Evolutionary conservation across 1,140 invertebrate genomes (phyloP).

Genomic region (Lepidotrigona ventralis): DNA sequence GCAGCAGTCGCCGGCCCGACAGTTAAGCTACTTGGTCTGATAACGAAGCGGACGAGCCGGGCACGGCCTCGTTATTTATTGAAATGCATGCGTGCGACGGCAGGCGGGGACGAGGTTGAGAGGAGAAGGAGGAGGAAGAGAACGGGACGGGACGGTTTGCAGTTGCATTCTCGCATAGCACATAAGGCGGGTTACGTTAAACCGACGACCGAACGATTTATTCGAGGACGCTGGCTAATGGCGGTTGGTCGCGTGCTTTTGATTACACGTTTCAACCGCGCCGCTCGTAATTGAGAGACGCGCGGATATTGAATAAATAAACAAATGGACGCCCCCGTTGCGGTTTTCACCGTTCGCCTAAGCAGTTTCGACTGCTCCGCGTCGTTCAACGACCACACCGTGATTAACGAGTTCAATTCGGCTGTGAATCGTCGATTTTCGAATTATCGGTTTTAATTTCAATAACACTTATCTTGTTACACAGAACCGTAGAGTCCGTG

Average conservation of each 20-base stretch:
- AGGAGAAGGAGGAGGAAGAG: no score
- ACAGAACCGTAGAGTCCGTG: no score
- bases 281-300: constrained; percentile 26
- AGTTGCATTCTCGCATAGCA: constrained; percentile 34
- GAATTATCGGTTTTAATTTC: no score
- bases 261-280: constrained; percentile 29
- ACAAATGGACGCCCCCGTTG: constrained; percentile 17
- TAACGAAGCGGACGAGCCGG: constrained; percentile 43
- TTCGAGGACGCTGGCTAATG: constrained; percentile 37
- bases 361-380: neutral
- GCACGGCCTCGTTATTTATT: constrained; percentile 55
- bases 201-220: constrained; percentile 40
- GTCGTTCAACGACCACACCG: neutral
- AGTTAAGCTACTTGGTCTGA: constrained; percentile 50
- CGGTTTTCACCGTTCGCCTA: neutral
- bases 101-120: constrained; percentile 1
- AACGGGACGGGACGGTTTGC: constrained; percentile 15
- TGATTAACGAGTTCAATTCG: constrained; percentile 3
- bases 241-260: constrained; percentile 40
- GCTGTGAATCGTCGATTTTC: no score
- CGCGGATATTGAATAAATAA: constrained; percentile 36
- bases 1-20: constrained; percentile 44
- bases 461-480: no score
- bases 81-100: constrained; percentile 51
- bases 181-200: constrained; percentile 2